These are phyloP conservation scores for Sphaerodactylus townsendi DNA, from an alignment of 2,113 vertebrate genomes.

Conservation along the genomic window DNA sequence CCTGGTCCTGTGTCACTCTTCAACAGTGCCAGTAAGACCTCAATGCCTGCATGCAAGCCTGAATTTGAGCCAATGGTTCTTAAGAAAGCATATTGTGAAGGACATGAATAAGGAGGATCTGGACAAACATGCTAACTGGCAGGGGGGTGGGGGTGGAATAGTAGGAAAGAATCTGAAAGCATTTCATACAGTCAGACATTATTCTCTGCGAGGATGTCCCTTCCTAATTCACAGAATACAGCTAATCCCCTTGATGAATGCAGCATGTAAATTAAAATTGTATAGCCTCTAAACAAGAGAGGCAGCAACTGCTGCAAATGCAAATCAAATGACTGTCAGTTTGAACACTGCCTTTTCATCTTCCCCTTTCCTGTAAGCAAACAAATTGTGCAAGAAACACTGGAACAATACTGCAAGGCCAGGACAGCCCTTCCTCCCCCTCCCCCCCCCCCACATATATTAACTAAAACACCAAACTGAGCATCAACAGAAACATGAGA, in stretches of 20 bases:
- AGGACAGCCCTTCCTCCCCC: conserved; percentile 37
- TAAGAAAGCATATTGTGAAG: conserved; percentile 1
- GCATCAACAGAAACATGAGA: conserved; percentile 56
- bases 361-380: conserved; percentile 44
- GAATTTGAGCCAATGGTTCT: conserved; percentile 22
- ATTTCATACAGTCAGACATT: conserved; percentile 34
- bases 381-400: conserved; percentile 42
- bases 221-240: conserved; percentile 62
- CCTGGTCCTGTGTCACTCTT: background rate
- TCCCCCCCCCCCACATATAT: conserved; percentile 39
- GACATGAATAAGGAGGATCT: background rate
- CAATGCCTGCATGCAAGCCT: background rate
- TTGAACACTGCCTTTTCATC: conserved; percentile 33
- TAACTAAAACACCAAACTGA: conserved; percentile 59
- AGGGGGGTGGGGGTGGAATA: background rate
- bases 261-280: conserved; percentile 48
- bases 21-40: background rate
- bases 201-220: conserved; percentile 58
- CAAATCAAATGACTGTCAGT: conserved; percentile 37
- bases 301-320: conserved; percentile 42
- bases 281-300: conserved; percentile 44
- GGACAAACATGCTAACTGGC: conserved; percentile 10
- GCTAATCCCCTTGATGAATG: conserved; percentile 64
- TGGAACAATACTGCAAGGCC: conserved; percentile 54
- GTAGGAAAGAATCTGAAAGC: conserved; percentile 30